Percentiles rank a stretch among this genome's conserved stretches.
phyloP scores from a whole-genome alignment of 2,113 vertebrate genomes.

The Gyps fulvus region DNA sequence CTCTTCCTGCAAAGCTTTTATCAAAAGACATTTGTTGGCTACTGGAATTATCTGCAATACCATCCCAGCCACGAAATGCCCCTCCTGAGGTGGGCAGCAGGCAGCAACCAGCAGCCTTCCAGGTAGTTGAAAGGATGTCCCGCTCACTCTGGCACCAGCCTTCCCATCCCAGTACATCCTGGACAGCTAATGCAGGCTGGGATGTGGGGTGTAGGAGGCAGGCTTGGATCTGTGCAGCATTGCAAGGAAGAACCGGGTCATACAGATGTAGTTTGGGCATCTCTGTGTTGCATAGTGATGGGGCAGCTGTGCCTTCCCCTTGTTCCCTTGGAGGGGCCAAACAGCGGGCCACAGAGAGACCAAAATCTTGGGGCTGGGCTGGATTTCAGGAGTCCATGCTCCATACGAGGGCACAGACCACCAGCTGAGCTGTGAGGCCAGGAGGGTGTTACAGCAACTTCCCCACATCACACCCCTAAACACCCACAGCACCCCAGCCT shows the following conservation, averaged over 20 bases:
- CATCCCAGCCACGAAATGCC: background rate
- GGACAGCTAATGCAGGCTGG: background rate
- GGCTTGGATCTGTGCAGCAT: background rate
- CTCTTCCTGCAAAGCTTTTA: background rate
- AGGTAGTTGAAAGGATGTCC: background rate
- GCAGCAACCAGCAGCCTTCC: background rate
- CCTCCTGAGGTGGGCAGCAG: background rate
- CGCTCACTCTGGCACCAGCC: background rate
- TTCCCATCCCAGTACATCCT: background rate
- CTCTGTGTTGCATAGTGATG: background rate
- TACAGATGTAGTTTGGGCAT: background rate
- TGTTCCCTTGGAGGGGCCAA: background rate
- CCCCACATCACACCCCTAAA: background rate
- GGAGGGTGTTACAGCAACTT: background rate
- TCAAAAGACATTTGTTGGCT: background rate
- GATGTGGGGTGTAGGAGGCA: background rate
- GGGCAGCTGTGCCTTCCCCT: background rate
- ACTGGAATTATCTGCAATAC: background rate
- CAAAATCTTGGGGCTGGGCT: background rate
- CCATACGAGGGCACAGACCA: fast-evolving
- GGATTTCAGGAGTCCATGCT: background rate
- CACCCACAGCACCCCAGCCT: background rate
- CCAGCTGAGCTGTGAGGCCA: background rate
- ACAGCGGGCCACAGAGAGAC: background rate
- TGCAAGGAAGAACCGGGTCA: background rate